A percentile compares a stretch with the other conserved stretches of the same genome.
These are phyloP conservation scores for Nibea coibor DNA, from an alignment of 2,113 vertebrate genomes.

Conservation along the genomic window DNA sequence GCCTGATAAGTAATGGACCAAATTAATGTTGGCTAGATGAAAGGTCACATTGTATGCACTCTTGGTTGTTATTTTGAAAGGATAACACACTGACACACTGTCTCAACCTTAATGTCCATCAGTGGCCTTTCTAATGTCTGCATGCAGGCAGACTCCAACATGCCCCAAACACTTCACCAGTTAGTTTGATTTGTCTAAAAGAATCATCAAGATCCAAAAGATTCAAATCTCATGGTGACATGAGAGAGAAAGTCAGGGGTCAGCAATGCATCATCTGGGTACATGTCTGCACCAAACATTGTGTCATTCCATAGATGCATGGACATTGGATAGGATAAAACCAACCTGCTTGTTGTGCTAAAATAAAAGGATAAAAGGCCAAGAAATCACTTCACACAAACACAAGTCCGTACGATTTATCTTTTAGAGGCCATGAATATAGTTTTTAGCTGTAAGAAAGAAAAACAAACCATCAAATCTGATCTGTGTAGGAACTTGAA, in stretches of 20 bases:
- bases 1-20: constrained; percentile 78
- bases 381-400: too few relatives aligned
- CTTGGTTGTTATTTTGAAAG: constrained; percentile 84
- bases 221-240: background rate
- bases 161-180: constrained; percentile 61
- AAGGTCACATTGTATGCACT: constrained; percentile 83
- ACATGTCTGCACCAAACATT: background rate
- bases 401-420: too few relatives aligned
- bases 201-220: constrained; percentile 30
- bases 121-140: constrained; percentile 61
- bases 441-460: too few relatives aligned
- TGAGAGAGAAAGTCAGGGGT: background rate
- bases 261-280: background rate
- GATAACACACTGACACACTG: constrained; percentile 75
- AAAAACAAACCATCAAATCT: too few relatives aligned
- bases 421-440: too few relatives aligned
- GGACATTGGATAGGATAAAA: too few relatives aligned
- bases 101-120: constrained; percentile 57
- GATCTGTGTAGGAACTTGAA: too few relatives aligned
- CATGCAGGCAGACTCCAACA: constrained; percentile 55
- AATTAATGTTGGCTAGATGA: constrained; percentile 79
- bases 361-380: too few relatives aligned
- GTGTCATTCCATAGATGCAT: too few relatives aligned
- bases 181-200: constrained; percentile 65
- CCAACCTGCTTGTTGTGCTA: too few relatives aligned